Base-by-base conservation (phyloP, 2,888 invertebrate species). In the Cerceris rybyensis region DNA sequence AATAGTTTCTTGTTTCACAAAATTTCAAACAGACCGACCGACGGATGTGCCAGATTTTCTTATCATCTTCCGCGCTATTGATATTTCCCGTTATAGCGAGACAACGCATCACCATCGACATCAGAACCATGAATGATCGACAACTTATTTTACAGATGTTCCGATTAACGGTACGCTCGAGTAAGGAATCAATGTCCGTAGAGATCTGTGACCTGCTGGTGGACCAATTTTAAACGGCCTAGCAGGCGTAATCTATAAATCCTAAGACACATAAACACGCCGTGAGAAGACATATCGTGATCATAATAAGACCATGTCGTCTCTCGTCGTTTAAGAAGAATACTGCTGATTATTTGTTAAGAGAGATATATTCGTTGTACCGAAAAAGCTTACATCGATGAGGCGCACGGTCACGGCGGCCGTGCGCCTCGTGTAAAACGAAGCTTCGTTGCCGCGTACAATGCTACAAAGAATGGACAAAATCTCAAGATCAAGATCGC, bases 91-190 rank as follows among this genome's bases (percentile, higher is more conserved):
- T 28, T 28, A 4, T 28, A 2, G 28, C 28, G 28, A 28, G 28
- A 28, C 28, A 28, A 28, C 28, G 28, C 28, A 28, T 28, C 4
- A 28, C 28, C 28, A 28, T 28, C 4, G 28, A 46, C 46, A 11
- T 2, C 9, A 9, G 2, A 11, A n/a, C 1, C 41, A 43, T n/a
- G 69, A 50, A 1, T 46, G n/a, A 7, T 58, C 9, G 11, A 11
- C 54, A 28, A 73, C 52, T 70, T 28, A 50, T 60, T 41, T 43
- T 58, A 7, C 13, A 99, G 98, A 99, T 99, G 99, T 99, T 97
- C 94, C 97, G 99, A 92, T 94, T 99, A 92, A 99, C 99, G 76
- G 96, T 99, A 83, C 96, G 99, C 92, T 98, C 98, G 87, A 99
- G 98, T 94, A 98, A 99, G 94, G 99, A 99, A 93, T 94, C 96